These are phyloP conservation scores for Eupithecia dodoneata DNA, from an alignment of 2,888 invertebrate genomes.

Conservation along the genomic window DNA sequence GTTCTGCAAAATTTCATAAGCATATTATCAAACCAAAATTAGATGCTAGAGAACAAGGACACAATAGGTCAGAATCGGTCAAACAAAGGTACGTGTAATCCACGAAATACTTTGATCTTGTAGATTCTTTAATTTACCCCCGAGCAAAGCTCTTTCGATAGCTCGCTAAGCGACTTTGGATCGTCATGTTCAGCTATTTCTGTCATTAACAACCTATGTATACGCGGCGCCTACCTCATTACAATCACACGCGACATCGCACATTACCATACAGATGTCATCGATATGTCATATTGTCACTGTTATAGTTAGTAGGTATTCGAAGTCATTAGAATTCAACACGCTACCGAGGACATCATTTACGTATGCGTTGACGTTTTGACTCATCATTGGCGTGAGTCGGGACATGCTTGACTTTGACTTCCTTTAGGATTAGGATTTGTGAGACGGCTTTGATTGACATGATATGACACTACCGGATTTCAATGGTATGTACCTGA, in stretches of 20 bases:
- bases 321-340: conserved; percentile 43
- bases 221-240: conserved; percentile 39
- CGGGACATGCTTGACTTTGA: conserved; percentile 28
- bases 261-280: conserved; percentile 46
- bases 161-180: too few species aligned
- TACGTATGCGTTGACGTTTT: conserved; percentile 43
- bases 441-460: conserved; percentile 27
- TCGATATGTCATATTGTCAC: conserved; percentile 33
- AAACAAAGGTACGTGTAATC: too few species aligned
- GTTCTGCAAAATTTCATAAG: too few species aligned
- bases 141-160: too few species aligned
- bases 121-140: too few species aligned
- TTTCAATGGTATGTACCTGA: background rate
- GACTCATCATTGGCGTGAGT: conserved; percentile 26
- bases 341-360: conserved; percentile 41
- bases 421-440: conserved; percentile 30
- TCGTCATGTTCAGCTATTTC: background rate
- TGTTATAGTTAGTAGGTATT: conserved; percentile 41
- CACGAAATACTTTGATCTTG: too few species aligned
- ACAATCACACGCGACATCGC: conserved; percentile 36
- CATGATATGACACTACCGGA: conserved; percentile 19
- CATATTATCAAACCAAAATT: too few species aligned
- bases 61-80: too few species aligned
- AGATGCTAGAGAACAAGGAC: too few species aligned
- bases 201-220: background rate